Conservation (phyloP, 37 sponge, comb jelly and placozoan genomes). For the Hormiphora californensis region DNA sequence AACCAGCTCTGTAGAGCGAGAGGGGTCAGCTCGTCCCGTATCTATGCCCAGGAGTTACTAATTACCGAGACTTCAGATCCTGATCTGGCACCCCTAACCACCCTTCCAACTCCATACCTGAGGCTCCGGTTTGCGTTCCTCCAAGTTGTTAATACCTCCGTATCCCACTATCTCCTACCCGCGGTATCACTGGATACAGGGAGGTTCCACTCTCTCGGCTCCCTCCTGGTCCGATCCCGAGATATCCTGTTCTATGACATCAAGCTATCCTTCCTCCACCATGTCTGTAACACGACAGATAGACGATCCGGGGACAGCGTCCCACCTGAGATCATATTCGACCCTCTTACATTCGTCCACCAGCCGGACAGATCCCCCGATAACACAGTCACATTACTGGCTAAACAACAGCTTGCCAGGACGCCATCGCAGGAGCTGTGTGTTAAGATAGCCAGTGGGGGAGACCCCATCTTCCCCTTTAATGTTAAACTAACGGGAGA, state of each 20-base stretch:
- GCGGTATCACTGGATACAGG: slow-evolving; percentile 63
- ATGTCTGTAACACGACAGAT: slow-evolving; percentile 73
- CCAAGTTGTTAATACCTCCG: slow-evolving; percentile 64
- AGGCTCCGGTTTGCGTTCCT: slow-evolving; percentile 69
- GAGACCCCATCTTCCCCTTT: slow-evolving; percentile 96
- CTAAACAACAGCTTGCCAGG: slow-evolving; percentile 71
- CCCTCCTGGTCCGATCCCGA: slow-evolving; percentile 54
- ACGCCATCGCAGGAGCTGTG: slow-evolving; percentile 80
- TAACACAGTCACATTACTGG: slow-evolving; percentile 62
- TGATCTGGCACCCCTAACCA: slow-evolving; percentile 67
- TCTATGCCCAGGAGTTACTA: slow-evolving; percentile 68
- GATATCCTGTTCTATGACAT: slow-evolving; percentile 75
- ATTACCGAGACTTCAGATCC: slow-evolving; percentile 53
- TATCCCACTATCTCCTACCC: slow-evolving; percentile 61
- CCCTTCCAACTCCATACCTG: slow-evolving; percentile 56
- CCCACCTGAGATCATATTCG: slow-evolving; percentile 86
- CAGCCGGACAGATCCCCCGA: slow-evolving; percentile 19
- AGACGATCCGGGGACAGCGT: slow-evolving; percentile 69
- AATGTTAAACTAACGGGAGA: slow-evolving; percentile 90
- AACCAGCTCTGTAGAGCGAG: slow-evolving; percentile 63
- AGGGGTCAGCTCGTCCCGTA: slow-evolving; percentile 54
- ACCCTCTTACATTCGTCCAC: slow-evolving; percentile 72
- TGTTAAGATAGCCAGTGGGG: slow-evolving; percentile 83
- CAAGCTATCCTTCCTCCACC: slow-evolving; percentile 74
- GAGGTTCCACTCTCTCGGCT: slow-evolving; percentile 61